Evolutionary conservation across 2,888 invertebrate species (phyloP).

Genomic region (Diachrysia chrysitis): DNA sequence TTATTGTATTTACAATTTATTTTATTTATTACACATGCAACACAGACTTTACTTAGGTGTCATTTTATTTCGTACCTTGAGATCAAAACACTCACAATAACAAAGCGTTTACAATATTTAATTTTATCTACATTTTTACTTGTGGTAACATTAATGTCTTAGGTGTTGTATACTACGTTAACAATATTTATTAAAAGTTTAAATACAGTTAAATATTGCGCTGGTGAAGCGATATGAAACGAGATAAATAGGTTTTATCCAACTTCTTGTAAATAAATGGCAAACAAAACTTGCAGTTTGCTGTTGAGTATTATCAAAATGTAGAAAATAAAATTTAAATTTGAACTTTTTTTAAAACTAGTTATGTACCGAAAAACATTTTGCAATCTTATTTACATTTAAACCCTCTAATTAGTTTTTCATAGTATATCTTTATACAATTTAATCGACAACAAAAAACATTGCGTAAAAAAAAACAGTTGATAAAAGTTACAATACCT

Average conservation of each 20-base stretch:
- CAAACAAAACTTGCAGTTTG: too few relatives aligned
- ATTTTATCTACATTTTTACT: conserved; percentile 23
- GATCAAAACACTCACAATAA: conserved; percentile 78
- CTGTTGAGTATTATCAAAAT: background rate
- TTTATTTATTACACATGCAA: conserved; percentile 21
- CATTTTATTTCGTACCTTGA: conserved; percentile 65
- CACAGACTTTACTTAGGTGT: conserved; percentile 42
- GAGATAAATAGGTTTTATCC: too few relatives aligned
- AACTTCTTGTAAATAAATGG: background rate
- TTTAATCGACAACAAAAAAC: background rate
- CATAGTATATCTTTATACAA: background rate
- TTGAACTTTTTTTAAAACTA: background rate
- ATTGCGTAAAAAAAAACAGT: background rate
- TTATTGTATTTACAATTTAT: background rate
- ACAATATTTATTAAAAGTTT: conserved; percentile 3
- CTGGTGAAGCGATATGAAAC: conserved; percentile 35
- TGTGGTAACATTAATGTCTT: conserved; percentile 33
- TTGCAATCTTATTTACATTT: background rate
- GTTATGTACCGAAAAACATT: background rate
- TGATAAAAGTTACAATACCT: background rate
- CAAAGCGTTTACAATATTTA: conserved; percentile 61
- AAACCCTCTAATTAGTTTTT: background rate
- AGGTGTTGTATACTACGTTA: conserved; percentile 37
- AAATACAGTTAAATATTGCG: conserved; percentile 9
- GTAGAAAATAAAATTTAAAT: background rate